Evolutionary conservation across 2,888 invertebrate species (phyloP).

Genomic region (Sinopyrophorus schimmeli): DNA sequence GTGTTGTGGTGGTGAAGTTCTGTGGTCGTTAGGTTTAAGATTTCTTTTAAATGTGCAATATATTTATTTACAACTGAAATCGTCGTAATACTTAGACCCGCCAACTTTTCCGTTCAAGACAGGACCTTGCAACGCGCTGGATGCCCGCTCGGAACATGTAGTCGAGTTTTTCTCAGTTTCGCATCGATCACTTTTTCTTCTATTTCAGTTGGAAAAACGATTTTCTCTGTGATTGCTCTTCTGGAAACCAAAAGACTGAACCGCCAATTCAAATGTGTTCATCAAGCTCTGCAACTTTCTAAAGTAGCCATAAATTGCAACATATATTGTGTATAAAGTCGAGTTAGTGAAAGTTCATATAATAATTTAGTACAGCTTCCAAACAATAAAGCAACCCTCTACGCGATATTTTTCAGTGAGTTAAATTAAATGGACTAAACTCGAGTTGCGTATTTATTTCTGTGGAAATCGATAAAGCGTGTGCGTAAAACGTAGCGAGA

Average conservation of each 20-base stretch:
- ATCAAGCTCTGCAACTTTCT: slow-evolving; percentile 11
- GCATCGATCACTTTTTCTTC: neutral
- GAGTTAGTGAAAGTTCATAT: slow-evolving; percentile 24
- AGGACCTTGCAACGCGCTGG: too few relatives aligned
- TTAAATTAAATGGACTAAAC: slow-evolving; percentile 36
- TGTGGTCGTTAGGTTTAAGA: slow-evolving; percentile 51
- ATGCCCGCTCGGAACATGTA: slow-evolving; percentile 1
- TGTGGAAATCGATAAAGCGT: slow-evolving; percentile 24
- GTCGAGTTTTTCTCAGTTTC: slow-evolving; percentile 1
- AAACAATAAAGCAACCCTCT: slow-evolving; percentile 32
- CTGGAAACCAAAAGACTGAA: slow-evolving; percentile 29
- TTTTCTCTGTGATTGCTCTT: slow-evolving; percentile 18
- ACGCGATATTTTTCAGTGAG: slow-evolving; percentile 22
- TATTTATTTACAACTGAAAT: slow-evolving; percentile 8
- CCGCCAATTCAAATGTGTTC: slow-evolving; percentile 26
- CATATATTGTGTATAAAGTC: slow-evolving; percentile 17
- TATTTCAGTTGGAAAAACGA: neutral
- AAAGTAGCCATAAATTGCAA: slow-evolving; percentile 15
- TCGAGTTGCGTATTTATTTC: slow-evolving; percentile 39
- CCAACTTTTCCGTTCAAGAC: neutral
- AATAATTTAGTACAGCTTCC: slow-evolving; percentile 31
- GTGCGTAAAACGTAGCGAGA: slow-evolving; percentile 27
- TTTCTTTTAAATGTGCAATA: slow-evolving; percentile 28
- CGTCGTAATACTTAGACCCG: slow-evolving; percentile 1
- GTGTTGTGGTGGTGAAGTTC: slow-evolving; percentile 56